Evolutionary conservation across 2,888 invertebrate species (phyloP), one percentile per base, ranked within the genome.

Genomic region (Trisateles emortualis): DNA sequence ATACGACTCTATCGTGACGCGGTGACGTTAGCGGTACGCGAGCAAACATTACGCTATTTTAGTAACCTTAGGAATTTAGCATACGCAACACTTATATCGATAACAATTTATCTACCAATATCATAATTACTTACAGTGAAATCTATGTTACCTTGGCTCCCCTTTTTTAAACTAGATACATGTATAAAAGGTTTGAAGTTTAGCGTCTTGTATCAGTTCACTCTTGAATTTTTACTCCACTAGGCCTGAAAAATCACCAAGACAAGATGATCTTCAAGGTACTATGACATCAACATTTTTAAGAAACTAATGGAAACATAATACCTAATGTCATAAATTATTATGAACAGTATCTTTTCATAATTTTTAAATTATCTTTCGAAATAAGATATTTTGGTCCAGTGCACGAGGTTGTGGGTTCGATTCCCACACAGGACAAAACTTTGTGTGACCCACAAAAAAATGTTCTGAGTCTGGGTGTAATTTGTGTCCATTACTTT

Each of bases 71-170:
- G 22, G 33, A 13, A 39, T 46, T 9, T 30, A 9, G 16, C 17
- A 11, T 30, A 35, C 39, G 48, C 35, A 41, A 47, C 17, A 35
- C 8, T 3, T 17, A 43, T 47, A 43, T 48, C 30, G 35, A 17
- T 22, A 38, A 52, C 33, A 32, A 46, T 41, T 17, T 47, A 16
- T 14, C 26, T 22, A 29, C 11, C 38, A 35, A 13, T 35, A 39
- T 47, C 11, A 42, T 47, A 41, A 49, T 48, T 32, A 32, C 32
- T 5, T 52, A 42, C n/a, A 56, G 56, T 47, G 59, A 60, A 56
- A 56, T 50, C 56, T 41, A 46, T 32, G 29, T 52, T 42, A 35
- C 52, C 57, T 57, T 57, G 59, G 43, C 22, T 39, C 32, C 6
- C 14, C 33, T 11, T 10, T 44, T 22, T 52, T 35, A 35, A 9